A percentile compares a stretch with the other conserved stretches of the same genome.
These are phyloP conservation scores for Meiosimyza platycephala DNA, from an alignment of 2,888 invertebrate species.

Conservation along the genomic window DNA sequence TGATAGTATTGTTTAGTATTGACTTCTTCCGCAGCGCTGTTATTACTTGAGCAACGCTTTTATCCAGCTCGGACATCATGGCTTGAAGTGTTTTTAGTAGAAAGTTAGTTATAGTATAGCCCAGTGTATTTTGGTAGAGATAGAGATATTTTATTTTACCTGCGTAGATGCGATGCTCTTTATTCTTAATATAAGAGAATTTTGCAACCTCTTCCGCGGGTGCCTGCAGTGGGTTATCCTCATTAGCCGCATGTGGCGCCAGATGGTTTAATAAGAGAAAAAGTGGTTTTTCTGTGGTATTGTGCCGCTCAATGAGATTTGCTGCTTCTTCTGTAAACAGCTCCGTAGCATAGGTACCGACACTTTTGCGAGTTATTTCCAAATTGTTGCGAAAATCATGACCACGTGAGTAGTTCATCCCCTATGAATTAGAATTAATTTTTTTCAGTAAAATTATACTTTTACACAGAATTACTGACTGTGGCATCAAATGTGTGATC, in stretches of 20 bases:
- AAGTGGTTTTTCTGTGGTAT: constrained; percentile 72
- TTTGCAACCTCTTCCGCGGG: constrained; percentile 77
- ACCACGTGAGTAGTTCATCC: constrained; percentile 60
- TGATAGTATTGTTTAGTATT: constrained; percentile 83
- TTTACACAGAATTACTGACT: constrained; percentile 53
- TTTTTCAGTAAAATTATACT: not conserved
- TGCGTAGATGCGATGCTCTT: constrained; percentile 75
- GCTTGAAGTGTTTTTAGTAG: constrained; percentile 69
- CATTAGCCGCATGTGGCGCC: constrained; percentile 83
- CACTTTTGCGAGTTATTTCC: constrained; percentile 68
- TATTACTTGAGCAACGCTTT: constrained; percentile 83
- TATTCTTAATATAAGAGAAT: constrained; percentile 75
- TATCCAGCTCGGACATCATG: constrained; percentile 87
- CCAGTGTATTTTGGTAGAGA: too few species aligned
- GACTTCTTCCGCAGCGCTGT: constrained; percentile 74
- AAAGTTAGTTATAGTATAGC: not conserved
- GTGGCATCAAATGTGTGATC: constrained; percentile 71
- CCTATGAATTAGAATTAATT: constrained; percentile 46
- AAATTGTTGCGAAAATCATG: constrained; percentile 70
- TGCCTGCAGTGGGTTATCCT: constrained; percentile 76
- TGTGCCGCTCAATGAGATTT: constrained; percentile 71
- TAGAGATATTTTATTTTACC: constrained; percentile 68
- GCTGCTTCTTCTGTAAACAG: constrained; percentile 75
- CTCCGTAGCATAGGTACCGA: constrained; percentile 76
- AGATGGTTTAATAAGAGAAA: constrained; percentile 84